Conservation (phyloP, 1,140 invertebrate species). For the Cecropterus lyciades region DNA sequence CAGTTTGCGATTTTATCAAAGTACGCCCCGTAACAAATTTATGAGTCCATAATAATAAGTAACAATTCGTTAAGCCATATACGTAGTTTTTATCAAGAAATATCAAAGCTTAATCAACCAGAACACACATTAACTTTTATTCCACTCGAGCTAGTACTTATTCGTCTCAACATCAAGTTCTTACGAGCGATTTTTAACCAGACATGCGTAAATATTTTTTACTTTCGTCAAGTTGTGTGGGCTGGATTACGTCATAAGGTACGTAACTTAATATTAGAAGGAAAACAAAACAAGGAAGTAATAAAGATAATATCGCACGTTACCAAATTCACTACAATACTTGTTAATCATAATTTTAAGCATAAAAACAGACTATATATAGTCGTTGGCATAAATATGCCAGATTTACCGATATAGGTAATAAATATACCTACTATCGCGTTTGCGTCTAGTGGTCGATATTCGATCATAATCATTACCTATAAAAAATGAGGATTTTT, state of each 20-base stretch:
- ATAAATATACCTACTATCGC: too few species aligned
- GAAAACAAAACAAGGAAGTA: not conserved
- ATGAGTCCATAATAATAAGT: not conserved
- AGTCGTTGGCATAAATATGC: too few species aligned
- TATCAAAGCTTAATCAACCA: conserved; percentile 16
- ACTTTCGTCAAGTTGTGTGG: conserved; percentile 7
- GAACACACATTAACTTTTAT: conserved; percentile 9
- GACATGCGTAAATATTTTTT: conserved; percentile 2
- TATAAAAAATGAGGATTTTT: too few species aligned
- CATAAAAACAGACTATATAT: not conserved
- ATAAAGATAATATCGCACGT: not conserved
- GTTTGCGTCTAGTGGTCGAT: too few species aligned
- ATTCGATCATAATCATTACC: too few species aligned
- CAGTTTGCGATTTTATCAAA: not conserved
- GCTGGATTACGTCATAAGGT: conserved; percentile 1
- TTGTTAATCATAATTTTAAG: not conserved
- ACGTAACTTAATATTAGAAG: not conserved
- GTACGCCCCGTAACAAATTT: not conserved
- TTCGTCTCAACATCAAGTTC: not conserved
- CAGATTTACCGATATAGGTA: too few species aligned
- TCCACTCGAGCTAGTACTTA: conserved; percentile 19
- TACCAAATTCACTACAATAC: not conserved
- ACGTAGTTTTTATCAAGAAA: not conserved
- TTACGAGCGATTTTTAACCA: conserved; percentile 9
- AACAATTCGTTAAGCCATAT: not conserved